Evolutionary conservation across 2,113 vertebrate genomes (phyloP), one percentile per base, ranked within the genome.

Genomic region (Lipotes vexillifer): DNA sequence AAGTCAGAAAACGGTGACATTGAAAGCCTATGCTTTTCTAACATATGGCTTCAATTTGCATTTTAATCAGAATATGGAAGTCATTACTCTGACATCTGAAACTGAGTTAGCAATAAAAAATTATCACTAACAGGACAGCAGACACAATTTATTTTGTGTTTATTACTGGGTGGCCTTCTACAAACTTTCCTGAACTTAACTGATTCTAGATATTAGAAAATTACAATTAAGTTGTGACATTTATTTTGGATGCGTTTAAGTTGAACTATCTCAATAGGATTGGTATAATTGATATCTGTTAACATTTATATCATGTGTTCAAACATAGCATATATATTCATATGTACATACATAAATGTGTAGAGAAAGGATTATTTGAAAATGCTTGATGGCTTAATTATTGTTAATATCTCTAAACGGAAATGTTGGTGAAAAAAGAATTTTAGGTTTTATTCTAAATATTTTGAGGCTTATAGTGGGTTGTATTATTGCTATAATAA

Each of bases 101-200:
- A 99, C 99, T 99, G 99, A 99, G 97, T 99, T 99, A 99, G 99
- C 99, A 99, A 99, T 98, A 98, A 98, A 99, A 98, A 99, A 99
- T 99, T 99, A 99, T 99, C 99, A 99, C 99, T 99, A 99, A 99
- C 99, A 99, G 99, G 99, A 99, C 98, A 99, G 99, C 99, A 99
- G 99, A 99, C 99, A 99, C 99, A 99, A 99, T 99, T 99, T 99
- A 99, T 99, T 99, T 99, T 98, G 98, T 99, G 98, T 99, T 99
- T 99, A 98, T 99, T 99, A 99, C 98, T 99, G 99, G 99, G 99
- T 99, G 99, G 99, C 98, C 98, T 86, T 98, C 98, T 98, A 98
- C 97, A 99, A 98, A 98, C 97, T 98, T 98, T 98, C 91, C 96
- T 97, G 74, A 96, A 97, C 90, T 97, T 98, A 99, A 99, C 98